Percentiles rank a stretch among this genome's conserved stretches.
Conservation (phyloP, 2,797 vertebrate species). For the Onychomys leucogaster region DNA sequence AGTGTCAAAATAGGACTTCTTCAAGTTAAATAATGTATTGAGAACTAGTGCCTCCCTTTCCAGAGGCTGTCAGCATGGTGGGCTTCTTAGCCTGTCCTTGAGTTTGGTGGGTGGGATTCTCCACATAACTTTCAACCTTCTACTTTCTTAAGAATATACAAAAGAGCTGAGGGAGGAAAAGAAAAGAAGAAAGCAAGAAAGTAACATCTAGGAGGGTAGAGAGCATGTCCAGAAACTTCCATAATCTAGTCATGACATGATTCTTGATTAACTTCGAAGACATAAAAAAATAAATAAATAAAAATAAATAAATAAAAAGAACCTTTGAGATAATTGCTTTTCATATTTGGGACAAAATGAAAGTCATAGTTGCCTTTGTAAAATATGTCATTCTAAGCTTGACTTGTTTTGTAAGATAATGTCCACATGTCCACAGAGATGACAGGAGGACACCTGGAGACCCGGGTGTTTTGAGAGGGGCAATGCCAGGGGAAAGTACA, state of each 20-base stretch:
- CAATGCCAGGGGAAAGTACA: neutral
- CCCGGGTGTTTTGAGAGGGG: neutral
- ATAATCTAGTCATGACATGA: neutral
- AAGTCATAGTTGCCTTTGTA: conserved; percentile 30
- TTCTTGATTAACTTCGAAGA: conserved; percentile 28
- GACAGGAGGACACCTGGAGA: neutral
- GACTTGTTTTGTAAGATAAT: conserved; percentile 60
- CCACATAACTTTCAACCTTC: conserved; percentile 1
- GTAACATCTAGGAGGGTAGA: neutral
- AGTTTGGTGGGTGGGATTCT: neutral
- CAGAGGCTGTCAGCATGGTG: conserved; percentile 47
- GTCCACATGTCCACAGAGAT: neutral
- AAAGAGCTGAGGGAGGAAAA: neutral
- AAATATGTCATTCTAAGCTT: conserved; percentile 23
- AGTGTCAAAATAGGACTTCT: conserved; percentile 35
- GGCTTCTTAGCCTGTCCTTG: conserved; percentile 34
- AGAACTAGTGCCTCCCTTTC: neutral
- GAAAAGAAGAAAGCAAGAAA: neutral
- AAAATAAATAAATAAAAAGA: no score
- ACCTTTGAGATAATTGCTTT: conserved; percentile 30
- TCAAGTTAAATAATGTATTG: conserved; percentile 13
- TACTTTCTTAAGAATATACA: conserved; percentile 13
- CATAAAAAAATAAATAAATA: conserved; percentile 38
- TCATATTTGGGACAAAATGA: conserved; percentile 54
- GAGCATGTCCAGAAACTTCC: conserved; percentile 48